phyloP scores from a whole-genome alignment of 2,113 vertebrate genomes.

The Pipa parva region DNA sequence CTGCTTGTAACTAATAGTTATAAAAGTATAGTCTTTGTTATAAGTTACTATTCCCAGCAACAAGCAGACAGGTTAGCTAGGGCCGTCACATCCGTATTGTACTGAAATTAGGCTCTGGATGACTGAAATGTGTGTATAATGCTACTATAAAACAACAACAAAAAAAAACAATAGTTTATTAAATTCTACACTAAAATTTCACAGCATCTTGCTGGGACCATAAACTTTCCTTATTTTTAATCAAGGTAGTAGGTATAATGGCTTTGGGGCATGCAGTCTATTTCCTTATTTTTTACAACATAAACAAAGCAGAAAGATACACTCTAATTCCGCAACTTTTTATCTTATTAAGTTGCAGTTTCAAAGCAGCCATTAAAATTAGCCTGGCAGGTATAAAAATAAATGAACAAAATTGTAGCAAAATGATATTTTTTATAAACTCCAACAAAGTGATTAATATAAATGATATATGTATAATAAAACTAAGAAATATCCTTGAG shows the following conservation, averaged over 20 bases:
- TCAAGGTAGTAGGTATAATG: conserved; percentile 18
- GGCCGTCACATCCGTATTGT: too few species aligned
- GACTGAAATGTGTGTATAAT: too few species aligned
- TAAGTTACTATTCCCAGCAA: too few species aligned
- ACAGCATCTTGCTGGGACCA: conserved; percentile 10
- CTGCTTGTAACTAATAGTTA: too few species aligned
- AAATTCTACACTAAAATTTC: conserved; percentile 24
- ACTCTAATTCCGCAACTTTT: neutral
- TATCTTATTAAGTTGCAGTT: conserved; percentile 6
- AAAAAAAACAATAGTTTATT: conserved; percentile 22
- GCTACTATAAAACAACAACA: conserved; percentile 30
- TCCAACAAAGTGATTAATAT: neutral
- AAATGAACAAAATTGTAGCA: neutral
- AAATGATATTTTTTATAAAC: neutral
- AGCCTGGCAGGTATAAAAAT: neutral
- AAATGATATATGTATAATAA: neutral
- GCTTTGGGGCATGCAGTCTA: conserved; percentile 26
- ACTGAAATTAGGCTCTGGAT: too few species aligned
- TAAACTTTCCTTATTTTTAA: conserved; percentile 32
- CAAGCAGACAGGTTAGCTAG: too few species aligned
- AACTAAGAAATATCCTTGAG: too few species aligned
- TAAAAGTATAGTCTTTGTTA: too few species aligned
- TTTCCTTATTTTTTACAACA: conserved; percentile 20
- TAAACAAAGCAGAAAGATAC: conserved; percentile 11
- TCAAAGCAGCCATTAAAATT: conserved; percentile 2